Conservation (phyloP, 2,797 vertebrate genomes). For the Myripristis murdjan region DNA sequence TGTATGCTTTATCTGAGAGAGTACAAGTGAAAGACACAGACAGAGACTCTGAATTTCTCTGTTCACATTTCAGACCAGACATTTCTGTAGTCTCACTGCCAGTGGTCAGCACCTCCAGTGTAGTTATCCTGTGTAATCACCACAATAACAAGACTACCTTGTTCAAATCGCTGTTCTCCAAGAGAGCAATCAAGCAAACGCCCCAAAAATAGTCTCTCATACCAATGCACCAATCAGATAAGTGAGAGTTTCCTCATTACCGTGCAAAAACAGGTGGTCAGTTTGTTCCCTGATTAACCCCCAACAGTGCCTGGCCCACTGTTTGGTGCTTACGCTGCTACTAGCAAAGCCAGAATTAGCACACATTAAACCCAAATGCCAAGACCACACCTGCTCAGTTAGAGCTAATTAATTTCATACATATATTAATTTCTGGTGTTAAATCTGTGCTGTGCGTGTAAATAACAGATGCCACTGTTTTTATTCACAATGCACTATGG, state of each 20-base stretch:
- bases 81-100: constrained; percentile 58
- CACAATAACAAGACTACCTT: constrained; percentile 59
- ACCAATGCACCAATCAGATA: constrained; percentile 73
- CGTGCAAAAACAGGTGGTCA: constrained; percentile 76
- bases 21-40: constrained; percentile 37
- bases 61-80: constrained; percentile 55
- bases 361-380: constrained; percentile 49
- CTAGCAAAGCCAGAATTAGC: constrained; percentile 55
- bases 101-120: constrained; percentile 48
- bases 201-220: constrained; percentile 59
- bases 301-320: constrained; percentile 58
- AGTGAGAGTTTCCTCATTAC: constrained; percentile 64
- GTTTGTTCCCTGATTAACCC: constrained; percentile 79
- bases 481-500: constrained; percentile 47
- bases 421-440: constrained; percentile 50
- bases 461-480: constrained; percentile 15
- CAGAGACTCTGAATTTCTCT: constrained; percentile 38
- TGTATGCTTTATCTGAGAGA: constrained; percentile 46
- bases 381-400: constrained; percentile 65
- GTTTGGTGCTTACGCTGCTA: constrained; percentile 46
- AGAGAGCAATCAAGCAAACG: constrained; percentile 71
- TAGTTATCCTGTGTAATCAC: constrained; percentile 63
- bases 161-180: constrained; percentile 63
- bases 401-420: constrained; percentile 62
- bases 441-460: constrained; percentile 47